Conservation (phyloP, 2,888 invertebrate genomes). For the Nipponacmea schrenckii region DNA sequence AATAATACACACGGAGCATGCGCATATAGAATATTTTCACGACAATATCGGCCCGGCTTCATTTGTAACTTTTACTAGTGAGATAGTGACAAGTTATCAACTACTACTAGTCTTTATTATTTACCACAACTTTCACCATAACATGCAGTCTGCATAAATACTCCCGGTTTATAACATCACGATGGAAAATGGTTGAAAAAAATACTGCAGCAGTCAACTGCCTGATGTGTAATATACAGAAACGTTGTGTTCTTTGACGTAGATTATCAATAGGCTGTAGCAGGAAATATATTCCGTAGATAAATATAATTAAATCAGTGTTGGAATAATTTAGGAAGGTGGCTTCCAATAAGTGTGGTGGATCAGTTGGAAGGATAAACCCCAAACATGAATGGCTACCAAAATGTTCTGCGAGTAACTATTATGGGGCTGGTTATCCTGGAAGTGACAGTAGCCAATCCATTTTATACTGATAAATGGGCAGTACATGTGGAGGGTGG, state of each 20-base stretch:
- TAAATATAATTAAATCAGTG: neutral
- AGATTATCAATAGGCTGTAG: neutral
- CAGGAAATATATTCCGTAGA: too few species aligned
- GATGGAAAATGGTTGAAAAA: conserved; percentile 23
- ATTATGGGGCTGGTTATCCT: conserved; percentile 40
- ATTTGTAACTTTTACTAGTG: neutral
- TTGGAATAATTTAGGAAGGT: conserved; percentile 1
- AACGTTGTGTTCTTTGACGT: conserved; percentile 3
- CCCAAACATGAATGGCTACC: conserved; percentile 44
- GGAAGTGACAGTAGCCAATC: conserved; percentile 35
- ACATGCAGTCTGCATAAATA: neutral
- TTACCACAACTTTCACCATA: neutral
- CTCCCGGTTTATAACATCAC: neutral
- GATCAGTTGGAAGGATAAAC: conserved; percentile 1
- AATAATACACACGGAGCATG: neutral
- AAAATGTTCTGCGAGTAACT: conserved; percentile 37
- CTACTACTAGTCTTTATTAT: too few species aligned
- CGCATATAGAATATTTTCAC: neutral
- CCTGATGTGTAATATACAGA: conserved; percentile 9
- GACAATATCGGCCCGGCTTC: conserved; percentile 1
- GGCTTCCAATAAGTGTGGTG: neutral
- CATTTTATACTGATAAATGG: conserved; percentile 60
- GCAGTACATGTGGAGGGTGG: conserved; percentile 62
- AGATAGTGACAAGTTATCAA: too few species aligned
- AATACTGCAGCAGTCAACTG: conserved; percentile 14